phyloP scores from a whole-genome alignment of 2,888 invertebrate species.

The Drosophila histrio region DNA sequence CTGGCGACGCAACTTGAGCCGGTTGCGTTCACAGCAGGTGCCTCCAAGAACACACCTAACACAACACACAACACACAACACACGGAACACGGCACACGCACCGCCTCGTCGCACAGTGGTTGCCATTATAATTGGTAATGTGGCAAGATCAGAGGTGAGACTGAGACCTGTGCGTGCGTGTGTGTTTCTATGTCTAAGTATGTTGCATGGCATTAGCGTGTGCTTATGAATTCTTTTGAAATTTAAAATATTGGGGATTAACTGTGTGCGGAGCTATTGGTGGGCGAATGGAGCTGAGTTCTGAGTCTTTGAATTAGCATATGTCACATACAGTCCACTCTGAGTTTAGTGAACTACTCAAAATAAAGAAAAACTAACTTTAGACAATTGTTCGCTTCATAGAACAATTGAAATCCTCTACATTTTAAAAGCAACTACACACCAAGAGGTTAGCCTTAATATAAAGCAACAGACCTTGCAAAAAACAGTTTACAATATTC shows the following conservation, averaged over 20 bases:
- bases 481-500: too few relatives aligned
- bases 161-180: neutral
- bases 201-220: slow-evolving; percentile 52
- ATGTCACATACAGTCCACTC: slow-evolving; percentile 4
- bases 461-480: too few relatives aligned
- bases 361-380: too few relatives aligned
- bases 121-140: slow-evolving; percentile 32
- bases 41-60: slow-evolving; percentile 38
- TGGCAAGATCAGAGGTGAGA: slow-evolving; percentile 45
- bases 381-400: too few relatives aligned
- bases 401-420: too few relatives aligned
- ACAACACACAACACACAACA: slow-evolving; percentile 13
- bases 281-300: slow-evolving; percentile 12
- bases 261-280: slow-evolving; percentile 18
- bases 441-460: too few relatives aligned
- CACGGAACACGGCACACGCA: slow-evolving; percentile 28
- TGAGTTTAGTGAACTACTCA: too few relatives aligned
- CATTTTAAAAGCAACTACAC: too few relatives aligned
- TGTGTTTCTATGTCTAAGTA: slow-evolving; percentile 2
- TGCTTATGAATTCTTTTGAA: slow-evolving; percentile 72
- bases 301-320: slow-evolving; percentile 1
- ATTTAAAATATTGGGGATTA: slow-evolving; percentile 24
- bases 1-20: slow-evolving; percentile 58
- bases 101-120: slow-evolving; percentile 30
- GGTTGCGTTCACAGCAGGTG: slow-evolving; percentile 69